Base-by-base conservation (phyloP, 53 echinoderm and acorn worm species). In the Temnopleurus reevesii region DNA sequence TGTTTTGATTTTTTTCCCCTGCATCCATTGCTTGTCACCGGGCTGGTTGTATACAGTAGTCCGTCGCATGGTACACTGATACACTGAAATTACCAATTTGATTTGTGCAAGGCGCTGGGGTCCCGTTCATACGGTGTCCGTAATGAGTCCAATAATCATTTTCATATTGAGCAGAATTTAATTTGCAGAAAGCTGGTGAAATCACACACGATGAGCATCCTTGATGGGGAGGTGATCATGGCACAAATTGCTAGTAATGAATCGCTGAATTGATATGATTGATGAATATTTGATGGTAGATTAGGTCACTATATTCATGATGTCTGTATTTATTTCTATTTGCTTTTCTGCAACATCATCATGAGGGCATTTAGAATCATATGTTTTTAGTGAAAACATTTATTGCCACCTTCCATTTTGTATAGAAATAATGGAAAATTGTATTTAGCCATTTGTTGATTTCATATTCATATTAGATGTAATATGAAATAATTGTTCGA, bases 111-210 rank as follows among this genome's bases (percentile, higher is more conserved):
- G 33, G 63, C 63, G 63, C 30, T 63, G 71, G 71, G 71, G 71
- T 71, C 71, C 71, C 38, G 19, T n/a, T 71, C 38, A 10, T 38
- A 83, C 36, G 83, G 55, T 54, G 83, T 33, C 56, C 36, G 56
- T 83, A 83, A 83, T 83, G 55, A 83, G 46, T 49, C 80, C 55
- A 51, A 27, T 60, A 85, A 85, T 60, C 60, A 85, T 60, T 85
- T 85, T 85, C 59, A 49, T 59, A 85, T 85, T 60, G 60, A 36
- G 85, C 26, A 85, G 85, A 85, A 44, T 85, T 41, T 85, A 85
- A 83, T 85, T 85, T 59, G 60, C 71, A 59, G 60, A 58, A 60
- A 60, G 60, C 61, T 46, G 63, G 24, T 45, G 60, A 85, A 85
- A 60, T 59, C 60, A 85, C 83, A 83, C 45, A 60, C 49, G 60